Evolutionary conservation across 37 sponge, comb jelly and placozoan genomes (phyloP), one percentile per base, ranked within the genome.

Genomic region (Halisarca cf. caerulea): DNA sequence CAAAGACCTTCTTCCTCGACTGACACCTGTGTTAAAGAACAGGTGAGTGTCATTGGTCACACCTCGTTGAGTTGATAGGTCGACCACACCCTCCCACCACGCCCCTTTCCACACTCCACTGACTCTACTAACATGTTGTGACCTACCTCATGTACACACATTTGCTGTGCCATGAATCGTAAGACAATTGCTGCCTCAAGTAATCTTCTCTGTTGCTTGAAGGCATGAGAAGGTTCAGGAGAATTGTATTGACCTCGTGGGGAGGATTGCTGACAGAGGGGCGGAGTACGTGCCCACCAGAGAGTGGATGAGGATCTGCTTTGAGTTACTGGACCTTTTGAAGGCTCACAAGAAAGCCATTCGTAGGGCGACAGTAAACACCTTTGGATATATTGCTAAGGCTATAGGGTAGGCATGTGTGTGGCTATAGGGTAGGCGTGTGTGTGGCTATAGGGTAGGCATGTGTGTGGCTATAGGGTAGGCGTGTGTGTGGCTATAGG

Each of bases 341-440:
- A 98, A 98, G 58, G 98, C 98, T 2, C 98, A 98, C 85, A 98
- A 98, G 92, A 98, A 98, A 58, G 98, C 98, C n/a, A 98, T 98
- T 37, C 84, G 98, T 21, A 80, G 98, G 72, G 98, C 98, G 27
- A 94, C 98, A 36, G 98, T 98, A 74, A 98, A 98, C 64, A 98
- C 98, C 20, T 98, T 98, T 86, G 98, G 98, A 24, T 98, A 98
- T 91, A 98, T 98, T 43, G 98, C 98, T n/a, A 98, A 98, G 51
- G 98, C 98, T 61, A 98, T 98, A 85, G 98, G 98, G 94, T 93
- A 40, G 86, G 90, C 7, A 15, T 40, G 42, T 30, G 35, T 68
- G 69, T 68, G 51, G 8, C n/a, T 25, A 40, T 40, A 27, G 9
- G 32, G 21, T n/a, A n/a, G n/a, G 51, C 18, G 25, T 21, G 25